phyloP scores from a whole-genome alignment of 2,888 invertebrate species.

The Empis livida region DNA sequence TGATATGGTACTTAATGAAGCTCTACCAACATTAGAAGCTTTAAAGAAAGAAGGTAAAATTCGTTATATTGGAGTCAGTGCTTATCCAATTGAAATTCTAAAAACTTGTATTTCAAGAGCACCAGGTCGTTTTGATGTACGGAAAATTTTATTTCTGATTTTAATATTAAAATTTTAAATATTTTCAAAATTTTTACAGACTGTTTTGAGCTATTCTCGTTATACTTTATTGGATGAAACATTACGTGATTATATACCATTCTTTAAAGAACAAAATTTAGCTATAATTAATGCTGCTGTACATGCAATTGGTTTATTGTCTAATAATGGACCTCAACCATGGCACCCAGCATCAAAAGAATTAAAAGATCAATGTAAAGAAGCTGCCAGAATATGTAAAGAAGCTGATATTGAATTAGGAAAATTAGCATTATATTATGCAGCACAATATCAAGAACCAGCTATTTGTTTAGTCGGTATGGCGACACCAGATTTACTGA shows the following conservation, averaged over 20 bases:
- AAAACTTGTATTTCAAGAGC: constrained; percentile 57
- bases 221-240: constrained; percentile 69
- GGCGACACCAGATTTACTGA: constrained; percentile 48
- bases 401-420: constrained; percentile 52
- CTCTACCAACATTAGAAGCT: constrained; percentile 66
- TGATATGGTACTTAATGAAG: constrained; percentile 68
- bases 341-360: constrained; percentile 65
- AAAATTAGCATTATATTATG: constrained; percentile 55
- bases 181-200: constrained; percentile 23
- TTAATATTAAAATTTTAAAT: neutral
- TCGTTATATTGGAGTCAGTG: constrained; percentile 72
- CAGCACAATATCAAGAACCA: constrained; percentile 46
- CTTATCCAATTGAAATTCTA: constrained; percentile 66
- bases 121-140: constrained; percentile 33
- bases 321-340: constrained; percentile 50
- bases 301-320: constrained; percentile 65
- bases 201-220: constrained; percentile 65
- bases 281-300: constrained; percentile 70
- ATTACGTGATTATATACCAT: constrained; percentile 60
- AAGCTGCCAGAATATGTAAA: constrained; percentile 54
- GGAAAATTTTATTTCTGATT: neutral
- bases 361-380: constrained; percentile 45
- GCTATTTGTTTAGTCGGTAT: constrained; percentile 67
- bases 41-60: constrained; percentile 61
- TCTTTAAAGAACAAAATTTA: constrained; percentile 48